Conservation (phyloP, 1,140 invertebrate species). For the Hylaeus anthracinus region DNA sequence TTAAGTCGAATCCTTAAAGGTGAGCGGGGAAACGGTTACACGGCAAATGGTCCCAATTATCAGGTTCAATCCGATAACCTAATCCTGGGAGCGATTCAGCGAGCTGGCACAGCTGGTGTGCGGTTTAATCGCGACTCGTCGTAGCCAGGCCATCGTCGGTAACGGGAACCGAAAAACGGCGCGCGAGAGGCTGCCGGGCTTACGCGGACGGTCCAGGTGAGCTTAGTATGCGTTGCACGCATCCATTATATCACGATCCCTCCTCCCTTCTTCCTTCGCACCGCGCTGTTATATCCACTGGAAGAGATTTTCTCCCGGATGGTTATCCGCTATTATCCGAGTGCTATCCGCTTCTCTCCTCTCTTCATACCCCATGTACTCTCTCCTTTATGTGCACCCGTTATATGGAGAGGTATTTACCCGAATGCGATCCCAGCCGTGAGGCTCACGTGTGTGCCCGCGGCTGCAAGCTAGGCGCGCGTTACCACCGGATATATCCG, state of each 20-base stretch:
- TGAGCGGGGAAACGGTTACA: not conserved
- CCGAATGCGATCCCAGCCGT: constrained; percentile 56
- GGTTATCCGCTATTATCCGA: constrained; percentile 64
- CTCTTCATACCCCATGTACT: constrained; percentile 52
- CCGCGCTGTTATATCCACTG: constrained; percentile 59
- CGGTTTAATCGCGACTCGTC: constrained; percentile 45
- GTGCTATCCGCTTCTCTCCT: constrained; percentile 46
- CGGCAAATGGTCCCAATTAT: constrained; percentile 38
- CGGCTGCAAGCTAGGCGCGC: constrained; percentile 3
- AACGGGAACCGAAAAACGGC: constrained; percentile 38
- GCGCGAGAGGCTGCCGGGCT: constrained; percentile 2
- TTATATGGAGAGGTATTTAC: constrained; percentile 62
- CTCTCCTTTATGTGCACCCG: constrained; percentile 61
- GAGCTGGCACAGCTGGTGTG: constrained; percentile 3
- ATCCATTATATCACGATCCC: constrained; percentile 65
- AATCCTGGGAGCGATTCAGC: constrained; percentile 21
- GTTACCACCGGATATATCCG: constrained; percentile 46
- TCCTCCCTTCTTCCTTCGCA: not conserved
- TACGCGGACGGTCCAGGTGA: constrained; percentile 55
- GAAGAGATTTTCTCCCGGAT: constrained; percentile 68
- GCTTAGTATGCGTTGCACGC: constrained; percentile 68
- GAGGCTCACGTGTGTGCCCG: constrained; percentile 34
- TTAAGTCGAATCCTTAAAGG: constrained; percentile 30
- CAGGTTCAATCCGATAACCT: constrained; percentile 37
- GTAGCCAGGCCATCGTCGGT: not conserved